A percentile compares a stretch with the other conserved stretches of the same genome.
Evolutionary conservation across 2,113 vertebrate species (phyloP).

Genomic region (Lamprotornis superbus): DNA sequence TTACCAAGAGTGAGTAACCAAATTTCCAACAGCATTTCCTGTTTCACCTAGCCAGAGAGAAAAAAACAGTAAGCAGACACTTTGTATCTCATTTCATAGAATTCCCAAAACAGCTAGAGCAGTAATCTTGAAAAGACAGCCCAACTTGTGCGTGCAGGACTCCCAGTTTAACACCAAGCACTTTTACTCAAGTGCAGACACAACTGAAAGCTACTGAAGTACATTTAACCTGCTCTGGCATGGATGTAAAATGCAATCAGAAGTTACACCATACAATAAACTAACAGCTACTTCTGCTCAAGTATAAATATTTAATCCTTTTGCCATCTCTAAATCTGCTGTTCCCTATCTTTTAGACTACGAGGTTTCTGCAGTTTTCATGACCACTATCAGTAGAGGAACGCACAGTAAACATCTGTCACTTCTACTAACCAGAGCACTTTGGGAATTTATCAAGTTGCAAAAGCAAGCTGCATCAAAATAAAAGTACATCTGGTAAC

Average conservation of each 20-base stretch:
- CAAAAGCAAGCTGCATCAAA: slow-evolving; percentile 30
- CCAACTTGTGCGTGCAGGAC: neutral
- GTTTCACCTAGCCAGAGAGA: neutral
- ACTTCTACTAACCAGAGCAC: neutral
- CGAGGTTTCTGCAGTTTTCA: neutral
- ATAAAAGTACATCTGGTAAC: slow-evolving; percentile 45
- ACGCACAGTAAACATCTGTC: slow-evolving; percentile 31
- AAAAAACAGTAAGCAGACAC: neutral
- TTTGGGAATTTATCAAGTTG: slow-evolving; percentile 33
- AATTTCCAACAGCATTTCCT: neutral
- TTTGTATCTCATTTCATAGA: neutral
- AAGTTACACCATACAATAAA: neutral
- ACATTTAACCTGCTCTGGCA: neutral
- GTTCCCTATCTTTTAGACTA: neutral
- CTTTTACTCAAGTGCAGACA: neutral
- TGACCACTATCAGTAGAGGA: neutral
- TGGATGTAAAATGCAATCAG: neutral
- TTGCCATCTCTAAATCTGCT: neutral
- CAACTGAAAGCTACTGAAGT: neutral
- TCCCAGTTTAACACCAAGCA: neutral
- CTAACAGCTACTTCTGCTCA: neutral
- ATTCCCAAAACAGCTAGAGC: neutral
- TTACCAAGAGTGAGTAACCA: accelerated
- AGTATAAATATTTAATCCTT: neutral
- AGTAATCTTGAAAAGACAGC: neutral